Evolutionary conservation across 2,797 vertebrate genomes (phyloP).

Genomic region (Coluber constrictor): DNA sequence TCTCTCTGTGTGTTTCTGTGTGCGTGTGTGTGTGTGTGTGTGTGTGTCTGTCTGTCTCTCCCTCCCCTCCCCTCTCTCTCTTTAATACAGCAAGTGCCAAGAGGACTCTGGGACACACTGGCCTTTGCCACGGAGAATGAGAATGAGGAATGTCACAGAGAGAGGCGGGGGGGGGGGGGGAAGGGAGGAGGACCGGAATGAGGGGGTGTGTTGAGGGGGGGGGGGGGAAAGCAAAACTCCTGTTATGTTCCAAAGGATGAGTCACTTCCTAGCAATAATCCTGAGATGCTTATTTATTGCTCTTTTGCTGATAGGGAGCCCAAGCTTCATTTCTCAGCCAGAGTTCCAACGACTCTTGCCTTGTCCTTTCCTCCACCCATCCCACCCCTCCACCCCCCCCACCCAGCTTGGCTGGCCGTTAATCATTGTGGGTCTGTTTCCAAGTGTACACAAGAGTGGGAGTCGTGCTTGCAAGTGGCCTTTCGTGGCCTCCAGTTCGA

Average conservation of each 20-base stretch:
- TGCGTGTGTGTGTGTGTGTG: slow-evolving; percentile 40
- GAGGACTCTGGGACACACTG: slow-evolving; percentile 74
- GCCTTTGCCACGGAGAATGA: slow-evolving; percentile 53
- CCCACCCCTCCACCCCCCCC: slow-evolving; percentile 41
- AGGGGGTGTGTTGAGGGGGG: neutral
- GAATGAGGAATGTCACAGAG: neutral
- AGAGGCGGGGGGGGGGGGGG: fast-evolving
- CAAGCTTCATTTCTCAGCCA: slow-evolving; percentile 45
- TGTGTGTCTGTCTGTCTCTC: neutral
- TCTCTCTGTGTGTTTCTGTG: slow-evolving; percentile 35
- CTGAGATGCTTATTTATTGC: slow-evolving; percentile 74
- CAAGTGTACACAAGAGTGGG: slow-evolving; percentile 62
- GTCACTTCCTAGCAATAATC: slow-evolving; percentile 75
- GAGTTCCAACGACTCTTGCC: slow-evolving; percentile 37
- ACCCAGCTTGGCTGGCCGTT: slow-evolving; percentile 66
- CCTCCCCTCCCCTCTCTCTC: slow-evolving; percentile 40
- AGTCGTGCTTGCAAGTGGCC: slow-evolving; percentile 70
- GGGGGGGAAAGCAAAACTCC: slow-evolving; percentile 62
- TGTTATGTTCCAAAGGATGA: slow-evolving; percentile 74
- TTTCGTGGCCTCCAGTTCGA: slow-evolving; percentile 76
- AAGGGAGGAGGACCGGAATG: slow-evolving; percentile 3
- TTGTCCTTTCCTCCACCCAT: slow-evolving; percentile 47
- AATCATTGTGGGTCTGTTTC: slow-evolving; percentile 68
- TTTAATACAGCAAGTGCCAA: slow-evolving; percentile 74
- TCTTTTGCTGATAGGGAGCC: slow-evolving; percentile 63